These are phyloP conservation scores for Labia minor DNA, from an alignment of 2,888 invertebrate species.

Conservation along the genomic window DNA sequence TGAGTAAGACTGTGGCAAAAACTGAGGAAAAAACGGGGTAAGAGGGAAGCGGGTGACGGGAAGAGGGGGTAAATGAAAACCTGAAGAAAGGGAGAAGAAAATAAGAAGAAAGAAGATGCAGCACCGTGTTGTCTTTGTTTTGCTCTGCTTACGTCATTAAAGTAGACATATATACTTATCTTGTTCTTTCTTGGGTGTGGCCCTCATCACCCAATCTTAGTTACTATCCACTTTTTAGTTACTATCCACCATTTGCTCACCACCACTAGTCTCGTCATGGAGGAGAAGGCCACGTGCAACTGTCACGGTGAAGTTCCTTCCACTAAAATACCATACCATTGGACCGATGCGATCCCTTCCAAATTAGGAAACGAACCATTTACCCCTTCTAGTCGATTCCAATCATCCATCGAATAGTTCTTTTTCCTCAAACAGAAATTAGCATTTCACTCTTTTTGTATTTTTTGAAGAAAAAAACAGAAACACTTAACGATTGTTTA, in stretches of 20 bases:
- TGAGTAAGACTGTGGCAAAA: conserved; percentile 43
- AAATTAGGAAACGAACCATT: too few species aligned
- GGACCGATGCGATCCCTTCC: too few species aligned
- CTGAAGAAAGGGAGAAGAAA: conserved; percentile 33
- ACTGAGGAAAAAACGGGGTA: conserved; percentile 27
- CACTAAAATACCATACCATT: too few species aligned
- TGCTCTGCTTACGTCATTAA: conserved; percentile 45
- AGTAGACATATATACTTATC: conserved; percentile 28
- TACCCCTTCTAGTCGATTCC: too few species aligned
- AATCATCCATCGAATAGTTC: too few species aligned
- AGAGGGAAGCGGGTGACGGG: conserved; percentile 25
- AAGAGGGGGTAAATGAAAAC: conserved; percentile 33
- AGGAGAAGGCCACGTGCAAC: too few species aligned
- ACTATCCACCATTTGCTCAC: neutral
- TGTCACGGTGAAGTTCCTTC: too few species aligned
- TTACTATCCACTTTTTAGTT: neutral
- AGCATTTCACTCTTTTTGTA: too few species aligned
- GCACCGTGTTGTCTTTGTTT: conserved; percentile 40
- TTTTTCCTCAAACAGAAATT: too few species aligned
- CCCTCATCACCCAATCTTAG: neutral
- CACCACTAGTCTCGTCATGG: too few species aligned
- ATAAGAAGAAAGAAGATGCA: conserved; percentile 26
- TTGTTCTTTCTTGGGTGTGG: conserved; percentile 20
- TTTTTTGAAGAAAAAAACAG: too few species aligned
- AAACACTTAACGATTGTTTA: too few species aligned